phyloP scores from a whole-genome alignment of 1,140 invertebrate genomes.

The Chironomus tepperi region DNA sequence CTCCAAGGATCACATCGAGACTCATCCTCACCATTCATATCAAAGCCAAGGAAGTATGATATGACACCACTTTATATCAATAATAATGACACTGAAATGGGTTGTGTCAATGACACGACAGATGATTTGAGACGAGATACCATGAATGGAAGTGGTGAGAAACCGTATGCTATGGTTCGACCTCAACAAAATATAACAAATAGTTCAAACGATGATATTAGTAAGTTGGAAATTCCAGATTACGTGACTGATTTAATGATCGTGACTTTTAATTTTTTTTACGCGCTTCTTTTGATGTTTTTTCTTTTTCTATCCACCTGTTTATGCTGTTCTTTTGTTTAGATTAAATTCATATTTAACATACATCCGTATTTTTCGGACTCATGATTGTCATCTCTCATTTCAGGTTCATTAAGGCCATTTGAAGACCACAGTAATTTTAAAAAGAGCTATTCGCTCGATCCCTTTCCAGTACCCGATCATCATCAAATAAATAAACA shows the following conservation, averaged over 20 bases:
- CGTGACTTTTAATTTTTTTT: too few species aligned
- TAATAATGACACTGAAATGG: conserved; percentile 24
- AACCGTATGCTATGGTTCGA: conserved; percentile 38
- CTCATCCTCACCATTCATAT: conserved; percentile 31
- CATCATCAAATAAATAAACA: conserved; percentile 21
- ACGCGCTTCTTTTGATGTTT: too few species aligned
- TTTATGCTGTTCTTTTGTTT: too few species aligned
- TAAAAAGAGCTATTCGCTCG: conserved; percentile 35
- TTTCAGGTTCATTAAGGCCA: neutral
- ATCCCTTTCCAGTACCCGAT: conserved; percentile 32
- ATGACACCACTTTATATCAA: conserved; percentile 29
- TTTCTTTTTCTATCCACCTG: too few species aligned
- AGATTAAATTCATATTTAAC: conserved; percentile 22
- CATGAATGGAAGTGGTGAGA: conserved; percentile 28
- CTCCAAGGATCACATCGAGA: conserved; percentile 37
- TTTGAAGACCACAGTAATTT: neutral
- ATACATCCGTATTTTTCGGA: neutral
- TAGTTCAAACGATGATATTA: conserved; percentile 23
- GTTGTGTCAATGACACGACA: neutral
- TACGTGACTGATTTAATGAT: too few species aligned
- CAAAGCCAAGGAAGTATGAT: conserved; percentile 32
- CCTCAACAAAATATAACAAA: conserved; percentile 37
- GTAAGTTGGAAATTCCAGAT: neutral
- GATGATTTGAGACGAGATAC: neutral
- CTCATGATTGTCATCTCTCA: neutral